Base-by-base conservation (phyloP, 2,113 vertebrate genomes). In the Orthochromis malagaraziensis region DNA sequence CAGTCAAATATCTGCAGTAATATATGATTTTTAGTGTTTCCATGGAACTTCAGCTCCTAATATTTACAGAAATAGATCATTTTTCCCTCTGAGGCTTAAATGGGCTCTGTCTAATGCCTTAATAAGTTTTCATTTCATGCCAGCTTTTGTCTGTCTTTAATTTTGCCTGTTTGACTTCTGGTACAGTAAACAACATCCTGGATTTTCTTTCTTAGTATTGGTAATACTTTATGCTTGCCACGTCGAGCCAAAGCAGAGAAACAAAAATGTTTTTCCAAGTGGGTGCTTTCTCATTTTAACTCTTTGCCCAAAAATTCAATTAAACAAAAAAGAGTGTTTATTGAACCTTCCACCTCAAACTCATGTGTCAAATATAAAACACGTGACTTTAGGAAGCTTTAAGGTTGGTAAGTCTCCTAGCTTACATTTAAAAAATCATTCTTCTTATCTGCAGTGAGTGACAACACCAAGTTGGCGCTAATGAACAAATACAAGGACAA, bases 401-500 rank as follows among this genome's bases (percentile, higher is more conserved):
- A 7, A 8, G 42, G 12, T 87, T 10, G 77, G 5, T 55, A 2
- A 4, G 7, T 35, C 8, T 24, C 3, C 38, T 2, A 5, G 24
- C 49, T 82, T 40, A 35, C 3, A 53, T n/a, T 63, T 88, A 33
- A 87, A 49, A 81, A 85, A 51, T 8, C 42, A 4, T 84, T 40
- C 45, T 63, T n/a, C 82, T 90, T 90, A 79, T 89, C 55, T 84
- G 77, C 96, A 98, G 99, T 98, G 89, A 98, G 97, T 1, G 99
- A 99, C 86, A 98, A 97, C 2, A 98, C 98, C 94, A 99, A 99
- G 94, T 95, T 99, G 94, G 99, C 98, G 17, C 95, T 99, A 87
- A 99, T 99, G 99, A 99, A 98, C 97, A 99, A 99, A 90, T 99
- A 99, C 95, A 99, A 99, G 95, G 98, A 99, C 96, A 99, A 98